Conservation (phyloP, 2,113 vertebrate species). For the Semicossyphus pulcher region DNA sequence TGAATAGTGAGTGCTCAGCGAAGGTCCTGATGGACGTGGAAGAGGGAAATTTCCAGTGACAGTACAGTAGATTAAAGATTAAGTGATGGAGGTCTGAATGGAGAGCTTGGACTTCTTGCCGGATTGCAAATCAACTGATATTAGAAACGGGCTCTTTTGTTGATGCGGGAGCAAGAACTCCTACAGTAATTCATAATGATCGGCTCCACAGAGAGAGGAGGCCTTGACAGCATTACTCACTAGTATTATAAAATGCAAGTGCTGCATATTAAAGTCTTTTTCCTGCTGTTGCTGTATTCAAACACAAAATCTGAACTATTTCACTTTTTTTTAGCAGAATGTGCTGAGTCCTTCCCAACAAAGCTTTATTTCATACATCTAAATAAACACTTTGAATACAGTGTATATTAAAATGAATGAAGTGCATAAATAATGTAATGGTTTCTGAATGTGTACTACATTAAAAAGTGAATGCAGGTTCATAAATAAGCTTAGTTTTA, state of each 20-base stretch:
- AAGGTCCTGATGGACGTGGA: slow-evolving; percentile 54
- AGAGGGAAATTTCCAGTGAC: slow-evolving; percentile 56
- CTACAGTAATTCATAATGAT: slow-evolving; percentile 55
- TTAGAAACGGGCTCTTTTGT: slow-evolving; percentile 65
- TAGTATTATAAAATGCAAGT: slow-evolving; percentile 45
- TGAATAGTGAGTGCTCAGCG: slow-evolving; percentile 70
- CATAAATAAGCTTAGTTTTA: too few species aligned
- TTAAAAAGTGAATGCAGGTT: too few species aligned
- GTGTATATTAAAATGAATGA: too few species aligned
- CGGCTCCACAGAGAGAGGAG: slow-evolving; percentile 30
- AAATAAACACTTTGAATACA: too few species aligned
- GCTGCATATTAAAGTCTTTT: slow-evolving; percentile 36
- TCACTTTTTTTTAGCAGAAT: background rate
- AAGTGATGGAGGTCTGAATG: slow-evolving; percentile 50
- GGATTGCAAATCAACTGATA: slow-evolving; percentile 65
- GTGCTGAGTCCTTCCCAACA: too few species aligned
- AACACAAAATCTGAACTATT: background rate
- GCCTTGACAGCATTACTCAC: slow-evolving; percentile 50
- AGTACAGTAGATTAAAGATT: slow-evolving; percentile 60
- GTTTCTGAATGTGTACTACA: too few species aligned
- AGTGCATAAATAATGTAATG: too few species aligned
- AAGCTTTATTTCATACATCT: too few species aligned
- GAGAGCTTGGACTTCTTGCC: slow-evolving; percentile 49
- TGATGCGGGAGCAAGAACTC: slow-evolving; percentile 52
- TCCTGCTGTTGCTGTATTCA: slow-evolving; percentile 23